A percentile compares a stretch with the other conserved stretches of the same genome.
These are phyloP conservation scores for Scaptomyza cyrtandrae DNA, from an alignment of 2,888 invertebrate genomes.

Conservation along the genomic window DNA sequence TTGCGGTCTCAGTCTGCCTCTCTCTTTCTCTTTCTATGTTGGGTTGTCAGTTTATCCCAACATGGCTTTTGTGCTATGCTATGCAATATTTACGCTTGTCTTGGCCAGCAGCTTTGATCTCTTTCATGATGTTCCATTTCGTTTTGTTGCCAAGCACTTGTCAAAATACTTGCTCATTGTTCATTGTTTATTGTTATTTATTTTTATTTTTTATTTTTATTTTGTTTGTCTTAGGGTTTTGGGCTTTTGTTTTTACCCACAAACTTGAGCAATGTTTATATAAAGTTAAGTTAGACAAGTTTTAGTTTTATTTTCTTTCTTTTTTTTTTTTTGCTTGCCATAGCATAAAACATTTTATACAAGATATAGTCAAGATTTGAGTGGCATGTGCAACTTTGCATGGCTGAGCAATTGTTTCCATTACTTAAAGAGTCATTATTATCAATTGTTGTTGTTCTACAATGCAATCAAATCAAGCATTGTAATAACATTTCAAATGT, in stretches of 20 bases:
- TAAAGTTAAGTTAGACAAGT: slow-evolving; percentile 47
- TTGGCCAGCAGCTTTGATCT: slow-evolving; percentile 73
- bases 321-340: not conserved
- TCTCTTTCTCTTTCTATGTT: not conserved
- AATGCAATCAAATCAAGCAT: slow-evolving; percentile 73
- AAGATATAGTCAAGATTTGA: no score
- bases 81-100: slow-evolving; percentile 80
- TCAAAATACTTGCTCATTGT: slow-evolving; percentile 70
- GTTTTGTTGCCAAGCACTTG: slow-evolving; percentile 61
- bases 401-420: slow-evolving; percentile 15
- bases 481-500: slow-evolving; percentile 72
- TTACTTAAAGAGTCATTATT: not conserved
- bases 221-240: slow-evolving; percentile 6
- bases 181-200: slow-evolving; percentile 27
- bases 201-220: not conserved
- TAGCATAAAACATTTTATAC: no score
- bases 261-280: slow-evolving; percentile 56
- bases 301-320: slow-evolving; percentile 7
- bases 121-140: slow-evolving; percentile 54
- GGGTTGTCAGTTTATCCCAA: slow-evolving; percentile 61
- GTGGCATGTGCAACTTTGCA: not conserved
- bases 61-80: slow-evolving; percentile 65
- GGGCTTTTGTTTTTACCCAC: slow-evolving; percentile 45
- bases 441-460: no score
- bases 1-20: slow-evolving; percentile 40